Evolutionary conservation across 2,888 invertebrate species (phyloP).

Genomic region (Cataglyphis livida): DNA sequence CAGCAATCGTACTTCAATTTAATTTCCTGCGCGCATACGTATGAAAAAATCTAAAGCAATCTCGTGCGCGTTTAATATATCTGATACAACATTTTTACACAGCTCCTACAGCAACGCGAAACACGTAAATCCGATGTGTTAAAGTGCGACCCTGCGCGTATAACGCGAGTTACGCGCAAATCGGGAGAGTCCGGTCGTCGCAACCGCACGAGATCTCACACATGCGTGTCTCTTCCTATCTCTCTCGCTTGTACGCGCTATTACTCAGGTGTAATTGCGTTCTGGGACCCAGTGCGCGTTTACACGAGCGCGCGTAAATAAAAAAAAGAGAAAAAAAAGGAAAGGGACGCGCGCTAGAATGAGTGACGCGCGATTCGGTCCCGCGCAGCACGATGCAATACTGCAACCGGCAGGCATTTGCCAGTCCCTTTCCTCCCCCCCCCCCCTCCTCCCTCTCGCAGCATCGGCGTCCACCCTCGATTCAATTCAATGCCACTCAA

Average conservation of each 20-base stretch:
- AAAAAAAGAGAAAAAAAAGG: slow-evolving; percentile 61
- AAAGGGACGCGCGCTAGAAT: slow-evolving; percentile 24
- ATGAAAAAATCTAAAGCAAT: slow-evolving; percentile 32
- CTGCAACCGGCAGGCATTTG: slow-evolving; percentile 80
- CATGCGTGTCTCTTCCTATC: slow-evolving; percentile 7
- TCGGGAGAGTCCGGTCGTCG: slow-evolving; percentile 55
- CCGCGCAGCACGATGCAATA: slow-evolving; percentile 67
- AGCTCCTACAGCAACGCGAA: slow-evolving; percentile 15
- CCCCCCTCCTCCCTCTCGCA: slow-evolving; percentile 4
- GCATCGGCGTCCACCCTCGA: slow-evolving; percentile 77
- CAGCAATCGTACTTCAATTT: not conserved
- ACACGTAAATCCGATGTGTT: slow-evolving; percentile 40
- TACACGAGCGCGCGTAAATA: slow-evolving; percentile 63
- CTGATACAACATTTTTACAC: slow-evolving; percentile 45
- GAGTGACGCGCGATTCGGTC: slow-evolving; percentile 55
- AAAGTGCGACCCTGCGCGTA: slow-evolving; percentile 51
- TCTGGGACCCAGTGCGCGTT: slow-evolving; percentile 59
- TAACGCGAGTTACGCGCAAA: slow-evolving; percentile 57
- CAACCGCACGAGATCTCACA: slow-evolving; percentile 61
- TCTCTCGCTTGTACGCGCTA: slow-evolving; percentile 72
- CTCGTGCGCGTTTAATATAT: slow-evolving; percentile 41
- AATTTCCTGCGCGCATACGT: not conserved
- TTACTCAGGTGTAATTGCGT: slow-evolving; percentile 84
- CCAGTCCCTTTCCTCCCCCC: slow-evolving; percentile 72
- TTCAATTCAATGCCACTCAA: slow-evolving; percentile 85